Percentiles rank a stretch among this genome's conserved stretches.
Evolutionary conservation across 2,888 invertebrate genomes (phyloP).

Genomic region (Nysson spinosus): DNA sequence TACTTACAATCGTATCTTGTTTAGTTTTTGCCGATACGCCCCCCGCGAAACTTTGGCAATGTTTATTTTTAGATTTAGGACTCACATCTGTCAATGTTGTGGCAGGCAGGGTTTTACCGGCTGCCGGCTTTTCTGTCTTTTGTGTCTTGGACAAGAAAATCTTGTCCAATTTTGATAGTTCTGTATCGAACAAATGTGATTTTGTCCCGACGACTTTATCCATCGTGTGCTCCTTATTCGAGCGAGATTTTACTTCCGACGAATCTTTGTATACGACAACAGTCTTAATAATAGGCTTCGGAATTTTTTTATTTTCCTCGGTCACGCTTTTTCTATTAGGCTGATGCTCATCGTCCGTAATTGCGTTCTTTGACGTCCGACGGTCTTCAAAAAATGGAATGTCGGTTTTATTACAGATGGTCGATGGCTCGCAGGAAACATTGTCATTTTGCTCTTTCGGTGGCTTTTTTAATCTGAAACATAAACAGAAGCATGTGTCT

Average conservation of each 20-base stretch:
- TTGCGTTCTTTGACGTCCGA: neutral
- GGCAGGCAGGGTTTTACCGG: neutral
- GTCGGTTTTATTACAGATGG: neutral
- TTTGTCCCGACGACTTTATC: neutral
- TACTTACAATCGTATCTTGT: too few relatives aligned
- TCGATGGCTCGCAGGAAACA: neutral
- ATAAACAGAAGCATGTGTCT: constrained; percentile 1
- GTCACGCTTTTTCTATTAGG: neutral
- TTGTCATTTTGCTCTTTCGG: neutral
- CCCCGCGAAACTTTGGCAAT: too few relatives aligned
- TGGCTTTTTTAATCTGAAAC: constrained; percentile 16
- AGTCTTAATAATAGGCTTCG: too few relatives aligned
- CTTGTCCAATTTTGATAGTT: constrained; percentile 3
- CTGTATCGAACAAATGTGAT: constrained; percentile 18
- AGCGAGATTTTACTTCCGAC: too few relatives aligned
- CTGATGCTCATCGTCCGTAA: neutral
- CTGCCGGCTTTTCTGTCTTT: neutral
- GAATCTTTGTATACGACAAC: too few relatives aligned
- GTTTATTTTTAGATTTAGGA: neutral
- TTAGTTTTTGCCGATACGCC: too few relatives aligned
- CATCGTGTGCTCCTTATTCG: too few relatives aligned
- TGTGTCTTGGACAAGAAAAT: neutral
- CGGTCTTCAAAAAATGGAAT: neutral
- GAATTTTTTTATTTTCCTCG: too few relatives aligned
- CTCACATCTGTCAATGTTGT: neutral